These are phyloP conservation scores for Ceuthmochares aereus DNA, from an alignment of 2,113 vertebrate genomes.

Conservation along the genomic window DNA sequence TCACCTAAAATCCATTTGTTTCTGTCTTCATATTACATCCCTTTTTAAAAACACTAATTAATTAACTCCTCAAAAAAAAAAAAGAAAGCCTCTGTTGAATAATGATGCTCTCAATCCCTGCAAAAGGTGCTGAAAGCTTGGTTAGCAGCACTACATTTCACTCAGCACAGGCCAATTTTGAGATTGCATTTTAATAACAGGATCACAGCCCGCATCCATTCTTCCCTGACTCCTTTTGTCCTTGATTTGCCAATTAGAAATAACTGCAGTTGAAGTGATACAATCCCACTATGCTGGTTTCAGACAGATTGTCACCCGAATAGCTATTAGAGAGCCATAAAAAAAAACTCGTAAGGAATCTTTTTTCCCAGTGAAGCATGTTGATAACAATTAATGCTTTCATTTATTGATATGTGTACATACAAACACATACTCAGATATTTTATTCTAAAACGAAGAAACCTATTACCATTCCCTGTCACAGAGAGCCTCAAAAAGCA, in stretches of 20 bases:
- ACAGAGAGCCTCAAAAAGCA: not conserved
- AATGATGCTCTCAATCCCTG: not conserved
- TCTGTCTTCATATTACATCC: rapidly evolving
- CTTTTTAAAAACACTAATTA: not conserved
- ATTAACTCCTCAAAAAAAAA: not conserved
- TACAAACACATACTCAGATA: not conserved
- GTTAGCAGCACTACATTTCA: not conserved
- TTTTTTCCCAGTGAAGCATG: not conserved
- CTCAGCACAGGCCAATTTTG: not conserved
- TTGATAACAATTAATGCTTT: not conserved
- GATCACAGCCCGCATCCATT: not conserved
- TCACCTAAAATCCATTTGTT: not conserved
- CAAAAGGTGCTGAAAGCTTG: not conserved
- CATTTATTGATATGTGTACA: not conserved
- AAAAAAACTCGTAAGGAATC: not conserved
- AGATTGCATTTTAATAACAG: not conserved
- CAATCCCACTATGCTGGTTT: not conserved
- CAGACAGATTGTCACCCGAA: not conserved
- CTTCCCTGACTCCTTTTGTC: not conserved
- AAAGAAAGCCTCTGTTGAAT: not conserved
- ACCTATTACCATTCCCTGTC: not conserved
- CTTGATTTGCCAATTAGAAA: constrained; percentile 15
- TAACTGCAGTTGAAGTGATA: not conserved
- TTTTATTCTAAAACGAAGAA: not conserved
- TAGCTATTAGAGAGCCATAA: not conserved